These are phyloP conservation scores for Andrena praecox DNA, from an alignment of 2,888 invertebrate genomes.

Conservation along the genomic window DNA sequence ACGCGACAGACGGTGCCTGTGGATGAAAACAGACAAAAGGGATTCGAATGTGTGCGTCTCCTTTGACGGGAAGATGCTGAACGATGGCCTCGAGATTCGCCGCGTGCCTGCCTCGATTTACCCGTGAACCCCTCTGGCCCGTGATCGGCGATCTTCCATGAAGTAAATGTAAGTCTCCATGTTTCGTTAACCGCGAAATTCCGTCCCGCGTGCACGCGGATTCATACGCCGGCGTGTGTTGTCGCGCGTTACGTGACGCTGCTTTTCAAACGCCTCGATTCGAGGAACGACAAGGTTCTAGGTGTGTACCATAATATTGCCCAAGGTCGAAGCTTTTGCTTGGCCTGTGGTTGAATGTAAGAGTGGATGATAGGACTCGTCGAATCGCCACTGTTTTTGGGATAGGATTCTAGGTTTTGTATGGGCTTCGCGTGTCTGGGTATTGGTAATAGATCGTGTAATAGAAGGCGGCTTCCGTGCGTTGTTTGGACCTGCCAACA, in stretches of 20 bases:
- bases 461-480: too few relatives aligned
- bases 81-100: background rate
- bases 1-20: background rate
- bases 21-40: conserved; percentile 40
- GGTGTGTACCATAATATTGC: conserved; percentile 4
- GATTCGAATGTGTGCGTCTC: conserved; percentile 33
- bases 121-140: background rate
- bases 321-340: background rate
- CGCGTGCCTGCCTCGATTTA: conserved; percentile 4
- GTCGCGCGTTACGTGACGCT: conserved; percentile 44
- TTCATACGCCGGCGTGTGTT: conserved; percentile 4
- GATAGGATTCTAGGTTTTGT: conserved; percentile 16
- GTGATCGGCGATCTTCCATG: background rate
- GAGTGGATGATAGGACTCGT: background rate
- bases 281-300: conserved; percentile 31
- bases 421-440: background rate
- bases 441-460: background rate
- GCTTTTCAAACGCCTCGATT: conserved; percentile 33
- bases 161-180: conserved; percentile 15
- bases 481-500: too few relatives aligned
- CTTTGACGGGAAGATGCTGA: conserved; percentile 33
- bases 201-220: background rate
- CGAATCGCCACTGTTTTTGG: conserved; percentile 1
- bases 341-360: background rate
- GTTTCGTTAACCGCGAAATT: background rate